Evolutionary conservation across 2,888 invertebrate species (phyloP), one percentile per base, ranked within the genome.

Genomic region (Macrosiphum euphorbiae): DNA sequence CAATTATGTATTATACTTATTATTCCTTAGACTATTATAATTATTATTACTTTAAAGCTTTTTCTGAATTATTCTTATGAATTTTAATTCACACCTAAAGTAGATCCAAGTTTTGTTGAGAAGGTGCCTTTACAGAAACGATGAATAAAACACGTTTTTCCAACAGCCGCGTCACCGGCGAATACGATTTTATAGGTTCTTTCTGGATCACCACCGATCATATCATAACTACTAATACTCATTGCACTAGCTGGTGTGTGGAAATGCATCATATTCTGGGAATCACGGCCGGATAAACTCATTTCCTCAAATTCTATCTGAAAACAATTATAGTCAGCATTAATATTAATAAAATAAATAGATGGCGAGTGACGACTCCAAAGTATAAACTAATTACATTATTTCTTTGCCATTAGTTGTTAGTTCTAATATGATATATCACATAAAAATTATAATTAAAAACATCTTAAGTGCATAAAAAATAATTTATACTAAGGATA

Each of bases 131-230:
- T 96, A 95, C 96, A 96, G 85, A 97, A 96, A 58, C 97, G 95
- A 95, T 96, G 96, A 93, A 97, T 97, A 95, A 97, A 96, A 94
- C 96, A 96, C 16, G 97, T 96, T 95, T 97, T 97, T 16, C 97
- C 97, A 1, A 97, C 97, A 4, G 97, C 96, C 0, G 97, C 97
- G 95, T 97, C 97, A 0, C 97, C 97, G 28, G 97, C 97, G 95
- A 97, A 96, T 16, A 97, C 97, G 7, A 97, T 96, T 95, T 97
- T 97, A 95, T 96, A 97, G 92, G 97, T 96, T 88, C 97, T 95
- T 94, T 97, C 97, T 8, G 97, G 96, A n/a, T 96, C 95, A 41
- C 95, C 95, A 11, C 90, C 86, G 11, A 95, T 95, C 20, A 95
- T 95, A 87, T 95, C 95, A n/a, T 94, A 94, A 61, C 94, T 94